phyloP scores from a whole-genome alignment of 2,888 invertebrate genomes.

The Thera britannica region DNA sequence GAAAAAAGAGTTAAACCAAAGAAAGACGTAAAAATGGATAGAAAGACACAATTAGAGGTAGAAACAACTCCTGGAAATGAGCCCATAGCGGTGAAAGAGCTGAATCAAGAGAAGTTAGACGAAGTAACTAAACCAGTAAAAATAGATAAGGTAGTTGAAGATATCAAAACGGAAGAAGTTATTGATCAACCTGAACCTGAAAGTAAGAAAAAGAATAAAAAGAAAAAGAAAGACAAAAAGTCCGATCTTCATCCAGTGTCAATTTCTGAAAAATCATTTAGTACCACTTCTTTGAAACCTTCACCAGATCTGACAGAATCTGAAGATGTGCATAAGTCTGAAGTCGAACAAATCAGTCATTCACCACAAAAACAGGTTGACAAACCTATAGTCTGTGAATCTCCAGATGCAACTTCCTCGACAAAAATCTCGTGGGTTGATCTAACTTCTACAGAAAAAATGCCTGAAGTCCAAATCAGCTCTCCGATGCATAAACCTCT shows the following conservation, averaged over 20 bases:
- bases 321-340: constrained; percentile 26
- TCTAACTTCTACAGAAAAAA: constrained; percentile 48
- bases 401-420: not conserved
- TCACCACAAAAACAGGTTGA: constrained; percentile 6
- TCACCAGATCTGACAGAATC: constrained; percentile 37
- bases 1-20: not conserved
- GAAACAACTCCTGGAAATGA: not conserved
- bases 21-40: not conserved
- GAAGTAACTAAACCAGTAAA: not conserved
- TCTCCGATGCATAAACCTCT: constrained; percentile 3
- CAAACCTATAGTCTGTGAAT: not conserved
- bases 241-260: constrained; percentile 36
- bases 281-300: constrained; percentile 39
- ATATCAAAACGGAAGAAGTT: constrained; percentile 22
- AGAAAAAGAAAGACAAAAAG: constrained; percentile 69
- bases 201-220: constrained; percentile 64
- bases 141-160: not conserved
- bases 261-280: constrained; percentile 42
- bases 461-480: constrained; percentile 24
- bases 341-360: not conserved
- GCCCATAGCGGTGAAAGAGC: not conserved
- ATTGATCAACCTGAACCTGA: constrained; percentile 43
- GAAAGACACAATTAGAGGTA: not conserved
- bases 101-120: not conserved
- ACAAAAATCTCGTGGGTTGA: constrained; percentile 41